phyloP scores from a whole-genome alignment of 1,140 invertebrate species.

The Tetranychus cinnabarinus region DNA sequence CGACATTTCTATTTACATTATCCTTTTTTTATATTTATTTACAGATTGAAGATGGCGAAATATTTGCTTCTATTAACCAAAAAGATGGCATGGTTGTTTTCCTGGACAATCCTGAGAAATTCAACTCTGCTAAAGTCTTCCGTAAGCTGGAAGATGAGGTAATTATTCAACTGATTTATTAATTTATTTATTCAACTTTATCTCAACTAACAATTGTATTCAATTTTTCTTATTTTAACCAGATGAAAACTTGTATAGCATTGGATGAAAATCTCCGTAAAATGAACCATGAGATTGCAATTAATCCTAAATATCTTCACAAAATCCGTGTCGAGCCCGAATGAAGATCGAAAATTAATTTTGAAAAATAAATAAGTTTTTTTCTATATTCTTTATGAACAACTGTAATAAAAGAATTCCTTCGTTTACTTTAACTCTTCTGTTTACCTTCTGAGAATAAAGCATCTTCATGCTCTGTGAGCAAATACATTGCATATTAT shows the following conservation, averaged over 20 bases:
- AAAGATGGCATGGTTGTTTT: constrained; percentile 96
- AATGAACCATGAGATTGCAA: constrained; percentile 81
- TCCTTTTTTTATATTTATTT: constrained; percentile 9
- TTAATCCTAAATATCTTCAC: constrained; percentile 61
- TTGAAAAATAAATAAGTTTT: too few relatives aligned
- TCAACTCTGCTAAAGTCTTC: constrained; percentile 63
- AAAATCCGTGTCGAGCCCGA: constrained; percentile 26
- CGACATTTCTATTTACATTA: background rate
- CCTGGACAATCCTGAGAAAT: constrained; percentile 83
- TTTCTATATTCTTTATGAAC: too few relatives aligned
- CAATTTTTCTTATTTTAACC: constrained; percentile 12
- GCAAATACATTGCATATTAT: too few relatives aligned
- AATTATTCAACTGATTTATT: constrained; percentile 28
- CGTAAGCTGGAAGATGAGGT: constrained; percentile 50
- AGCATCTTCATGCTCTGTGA: too few relatives aligned
- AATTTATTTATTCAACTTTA: constrained; percentile 69
- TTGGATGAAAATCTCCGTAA: constrained; percentile 59
- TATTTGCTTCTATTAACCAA: constrained; percentile 89
- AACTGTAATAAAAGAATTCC: too few relatives aligned
- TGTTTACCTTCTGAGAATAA: too few relatives aligned
- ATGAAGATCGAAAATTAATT: background rate
- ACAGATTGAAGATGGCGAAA: constrained; percentile 88
- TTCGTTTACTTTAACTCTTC: too few relatives aligned
- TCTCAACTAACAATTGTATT: constrained; percentile 34
- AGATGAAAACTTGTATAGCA: constrained; percentile 63